Base-by-base conservation (phyloP, 2,888 invertebrate species). In the Tinea semifulvella region DNA sequence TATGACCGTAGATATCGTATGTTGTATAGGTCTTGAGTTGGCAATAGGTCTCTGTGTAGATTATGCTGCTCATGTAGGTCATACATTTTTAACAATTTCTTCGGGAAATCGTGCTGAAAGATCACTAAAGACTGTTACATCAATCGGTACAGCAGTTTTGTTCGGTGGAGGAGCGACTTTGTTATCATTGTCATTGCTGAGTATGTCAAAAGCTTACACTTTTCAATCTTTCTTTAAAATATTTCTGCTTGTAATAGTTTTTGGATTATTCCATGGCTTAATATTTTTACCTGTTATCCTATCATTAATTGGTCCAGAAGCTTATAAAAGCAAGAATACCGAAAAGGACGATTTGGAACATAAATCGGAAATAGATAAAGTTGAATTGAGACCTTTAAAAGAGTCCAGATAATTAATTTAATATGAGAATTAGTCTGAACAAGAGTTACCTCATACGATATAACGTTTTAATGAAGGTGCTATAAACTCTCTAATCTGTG, bases 41-140 rank as follows among this genome's bases (percentile, higher is more conserved):
- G 91, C 91, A 2, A 89, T 92, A 48, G 93, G 93, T 42, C 74
- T 94, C 43, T 91, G 92, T 57, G 90, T 93, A 0, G 93, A 94
- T 67, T 93, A 92, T 56, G 90, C 92, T 0, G 89, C 91, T 2
- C 91, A 91, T 58, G 87, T 91, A 4, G 90, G 91, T 0, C 92
- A 92, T 59, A 89, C 90, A 2, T 93, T 92, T 64, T 81, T 93
- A 54, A 88, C 88, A 1, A 68, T 83, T 13, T 67, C 74, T 13
- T 71, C 82, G 31, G 84, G 84, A 1, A 61, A 75, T 20, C 75
- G 75, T 35, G 71, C 82, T n/a, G 81, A 84, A 11, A 74, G 91
- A 50, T 82, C 86, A 0, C 65, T 86, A 31, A 80, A 84, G 53
- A 88, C 92, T 0, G 84, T 92, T 1, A 83, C 84, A 1, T 85